phyloP scores from a whole-genome alignment of 2,888 invertebrate genomes.

The Morpho achilles region DNA sequence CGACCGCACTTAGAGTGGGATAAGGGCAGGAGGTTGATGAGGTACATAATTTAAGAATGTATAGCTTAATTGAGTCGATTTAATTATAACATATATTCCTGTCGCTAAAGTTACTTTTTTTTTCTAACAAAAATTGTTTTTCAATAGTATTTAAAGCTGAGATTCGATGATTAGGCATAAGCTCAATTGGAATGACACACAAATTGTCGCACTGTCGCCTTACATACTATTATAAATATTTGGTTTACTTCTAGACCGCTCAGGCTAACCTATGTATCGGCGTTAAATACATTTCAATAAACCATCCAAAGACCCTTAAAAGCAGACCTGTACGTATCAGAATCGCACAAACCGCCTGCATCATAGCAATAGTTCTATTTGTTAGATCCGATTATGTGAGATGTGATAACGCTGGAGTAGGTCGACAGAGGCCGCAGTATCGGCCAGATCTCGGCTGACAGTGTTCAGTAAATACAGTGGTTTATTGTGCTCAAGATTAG shows the following conservation, averaged over 20 bases:
- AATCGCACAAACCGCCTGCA: background rate
- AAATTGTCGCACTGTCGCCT: constrained; percentile 56
- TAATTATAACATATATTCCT: too few relatives aligned
- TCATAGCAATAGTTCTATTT: constrained; percentile 11
- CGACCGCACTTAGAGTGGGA: too few relatives aligned
- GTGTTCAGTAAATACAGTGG: constrained; percentile 60
- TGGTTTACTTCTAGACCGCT: constrained; percentile 69
- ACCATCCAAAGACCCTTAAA: background rate
- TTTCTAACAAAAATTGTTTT: too few relatives aligned
- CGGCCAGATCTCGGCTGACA: constrained; percentile 51
- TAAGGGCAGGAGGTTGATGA: too few relatives aligned
- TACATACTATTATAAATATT: constrained; percentile 70
- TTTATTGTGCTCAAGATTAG: constrained; percentile 50
- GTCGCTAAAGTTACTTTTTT: too few relatives aligned
- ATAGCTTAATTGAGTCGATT: too few relatives aligned
- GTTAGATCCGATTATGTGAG: constrained; percentile 70
- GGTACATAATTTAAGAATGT: too few relatives aligned
- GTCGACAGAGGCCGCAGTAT: constrained; percentile 59
- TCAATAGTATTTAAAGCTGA: too few relatives aligned
- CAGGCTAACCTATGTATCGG: constrained; percentile 58
- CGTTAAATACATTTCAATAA: background rate
- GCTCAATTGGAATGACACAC: constrained; percentile 41
- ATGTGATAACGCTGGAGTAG: constrained; percentile 54
- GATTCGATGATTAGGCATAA: too few relatives aligned
- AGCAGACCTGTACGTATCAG: background rate